A percentile compares a stretch with the other conserved stretches of the same genome.
phyloP scores from a whole-genome alignment of 2,113 vertebrate species.

The Ranitomeya imitator region DNA sequence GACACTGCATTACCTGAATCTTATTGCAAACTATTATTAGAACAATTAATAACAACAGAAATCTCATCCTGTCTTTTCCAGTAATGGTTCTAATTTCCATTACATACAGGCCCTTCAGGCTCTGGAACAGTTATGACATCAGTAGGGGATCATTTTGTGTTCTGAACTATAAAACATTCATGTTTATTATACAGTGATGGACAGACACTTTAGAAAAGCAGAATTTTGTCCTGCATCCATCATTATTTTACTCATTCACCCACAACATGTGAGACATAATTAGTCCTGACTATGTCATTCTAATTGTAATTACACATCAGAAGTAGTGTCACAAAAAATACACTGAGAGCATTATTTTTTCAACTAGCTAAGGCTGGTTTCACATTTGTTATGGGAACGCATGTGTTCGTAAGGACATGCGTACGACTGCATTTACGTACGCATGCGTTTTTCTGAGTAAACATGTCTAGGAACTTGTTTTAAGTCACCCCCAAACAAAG shows the following conservation, averaged over 20 bases:
- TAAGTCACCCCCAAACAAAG: too few relatives aligned
- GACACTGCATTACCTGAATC: conserved; percentile 56
- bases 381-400: too few relatives aligned
- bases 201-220: neutral
- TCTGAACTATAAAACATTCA: conserved; percentile 58
- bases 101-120: conserved; percentile 61
- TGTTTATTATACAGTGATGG: conserved; percentile 12
- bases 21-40: conserved; percentile 63
- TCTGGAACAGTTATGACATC: conserved; percentile 62
- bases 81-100: conserved; percentile 62
- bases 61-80: conserved; percentile 60
- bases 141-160: conserved; percentile 63
- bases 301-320: neutral
- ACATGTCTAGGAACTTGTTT: too few relatives aligned
- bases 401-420: too few relatives aligned
- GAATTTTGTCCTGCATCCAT: neutral
- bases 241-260: neutral
- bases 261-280: neutral
- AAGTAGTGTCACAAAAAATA: neutral
- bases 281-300: neutral
- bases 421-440: too few relatives aligned
- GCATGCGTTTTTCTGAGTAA: too few relatives aligned
- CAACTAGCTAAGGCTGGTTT: too few relatives aligned
- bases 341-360: too few relatives aligned
- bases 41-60: conserved; percentile 61